phyloP scores from a whole-genome alignment of 1,140 invertebrate genomes.

The Meloidogyne hapla region DNA sequence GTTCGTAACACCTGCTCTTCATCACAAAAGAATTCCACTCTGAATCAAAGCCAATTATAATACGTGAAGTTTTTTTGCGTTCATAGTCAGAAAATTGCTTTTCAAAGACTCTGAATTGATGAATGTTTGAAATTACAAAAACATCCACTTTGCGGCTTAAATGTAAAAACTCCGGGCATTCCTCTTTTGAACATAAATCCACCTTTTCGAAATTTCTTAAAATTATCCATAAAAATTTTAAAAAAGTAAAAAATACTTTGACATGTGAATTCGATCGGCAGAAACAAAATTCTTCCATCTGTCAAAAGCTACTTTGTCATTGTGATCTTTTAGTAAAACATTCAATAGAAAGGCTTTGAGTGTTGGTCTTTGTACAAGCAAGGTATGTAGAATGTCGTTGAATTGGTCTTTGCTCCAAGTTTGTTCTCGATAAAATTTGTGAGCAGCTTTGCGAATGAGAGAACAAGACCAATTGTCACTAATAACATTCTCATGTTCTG shows the following conservation, averaged over 20 bases:
- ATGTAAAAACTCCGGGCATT: slow-evolving; percentile 15
- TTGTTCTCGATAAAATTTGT: slow-evolving; percentile 18
- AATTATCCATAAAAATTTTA: background rate
- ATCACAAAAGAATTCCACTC: slow-evolving; percentile 27
- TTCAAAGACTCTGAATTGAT: slow-evolving; percentile 15
- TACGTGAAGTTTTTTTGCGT: slow-evolving; percentile 16
- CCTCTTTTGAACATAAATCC: slow-evolving; percentile 18
- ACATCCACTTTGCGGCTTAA: slow-evolving; percentile 13
- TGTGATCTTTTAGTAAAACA: slow-evolving; percentile 23
- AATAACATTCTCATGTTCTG: slow-evolving; percentile 18
- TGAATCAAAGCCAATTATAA: slow-evolving; percentile 18
- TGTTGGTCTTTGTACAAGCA: slow-evolving; percentile 25
- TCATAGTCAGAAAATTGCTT: slow-evolving; percentile 22
- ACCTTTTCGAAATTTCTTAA: slow-evolving; percentile 16
- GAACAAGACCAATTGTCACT: background rate
- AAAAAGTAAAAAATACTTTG: background rate
- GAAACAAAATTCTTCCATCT: slow-evolving; percentile 29
- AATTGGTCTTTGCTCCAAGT: slow-evolving; percentile 22
- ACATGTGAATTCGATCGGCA: slow-evolving; percentile 21
- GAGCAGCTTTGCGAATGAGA: slow-evolving; percentile 12
- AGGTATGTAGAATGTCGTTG: slow-evolving; percentile 20
- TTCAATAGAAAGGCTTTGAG: slow-evolving; percentile 19
- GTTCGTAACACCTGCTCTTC: slow-evolving; percentile 3
- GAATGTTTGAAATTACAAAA: slow-evolving; percentile 6
- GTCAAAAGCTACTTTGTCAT: slow-evolving; percentile 20